Percentiles rank a stretch among this genome's conserved stretches.
phyloP scores from a whole-genome alignment of 2,113 vertebrate species.

The Trochalopteron elliotii region DNA sequence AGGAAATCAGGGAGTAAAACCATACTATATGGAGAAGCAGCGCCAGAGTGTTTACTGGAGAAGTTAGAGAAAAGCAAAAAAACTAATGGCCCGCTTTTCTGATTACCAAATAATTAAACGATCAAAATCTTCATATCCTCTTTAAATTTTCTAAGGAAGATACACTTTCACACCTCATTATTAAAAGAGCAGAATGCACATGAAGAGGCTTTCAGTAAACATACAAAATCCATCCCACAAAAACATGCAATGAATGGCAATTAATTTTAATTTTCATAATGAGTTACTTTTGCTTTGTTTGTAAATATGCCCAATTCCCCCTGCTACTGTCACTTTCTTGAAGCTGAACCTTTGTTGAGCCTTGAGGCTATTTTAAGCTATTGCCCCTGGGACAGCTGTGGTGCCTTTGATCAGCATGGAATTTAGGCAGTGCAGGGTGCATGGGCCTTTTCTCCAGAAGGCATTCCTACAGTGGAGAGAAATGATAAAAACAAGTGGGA shows the following conservation, averaged over 20 bases:
- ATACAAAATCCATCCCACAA: background rate
- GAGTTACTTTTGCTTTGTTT: background rate
- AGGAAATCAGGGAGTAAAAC: background rate
- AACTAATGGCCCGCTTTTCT: background rate
- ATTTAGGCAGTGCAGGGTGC: background rate
- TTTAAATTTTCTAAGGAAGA: background rate
- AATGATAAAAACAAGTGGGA: background rate
- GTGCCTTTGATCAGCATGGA: background rate
- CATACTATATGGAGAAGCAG: background rate
- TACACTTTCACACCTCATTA: background rate
- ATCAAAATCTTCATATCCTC: background rate
- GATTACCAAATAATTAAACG: background rate
- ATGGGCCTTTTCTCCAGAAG: background rate
- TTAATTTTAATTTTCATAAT: background rate
- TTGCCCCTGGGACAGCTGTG: background rate
- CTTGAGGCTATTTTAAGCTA: background rate
- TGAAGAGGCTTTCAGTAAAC: background rate
- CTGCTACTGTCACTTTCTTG: background rate
- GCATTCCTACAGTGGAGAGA: background rate
- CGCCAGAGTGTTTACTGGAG: background rate
- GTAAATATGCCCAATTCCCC: background rate
- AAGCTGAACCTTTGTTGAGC: background rate
- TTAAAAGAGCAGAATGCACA: background rate
- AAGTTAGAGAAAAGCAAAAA: background rate
- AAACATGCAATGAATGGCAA: background rate